Percentiles rank a stretch among this genome's conserved stretches.
Conservation (phyloP, 2,113 vertebrate species). For the Brevimyrus niger region DNA sequence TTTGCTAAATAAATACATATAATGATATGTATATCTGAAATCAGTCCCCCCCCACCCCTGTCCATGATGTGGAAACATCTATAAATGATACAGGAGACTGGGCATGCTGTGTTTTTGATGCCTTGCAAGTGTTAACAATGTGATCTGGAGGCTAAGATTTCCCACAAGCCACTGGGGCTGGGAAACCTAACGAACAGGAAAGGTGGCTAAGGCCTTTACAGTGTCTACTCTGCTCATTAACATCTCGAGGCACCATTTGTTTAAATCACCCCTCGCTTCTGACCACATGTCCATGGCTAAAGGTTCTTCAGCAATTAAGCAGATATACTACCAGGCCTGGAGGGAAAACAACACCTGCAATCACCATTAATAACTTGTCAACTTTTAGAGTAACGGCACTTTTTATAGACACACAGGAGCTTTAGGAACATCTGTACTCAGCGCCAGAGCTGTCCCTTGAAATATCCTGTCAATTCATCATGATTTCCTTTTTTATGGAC, state of each 20-base stretch:
- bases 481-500: neutral
- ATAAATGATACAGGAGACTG: neutral
- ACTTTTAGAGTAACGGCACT: neutral
- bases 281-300: neutral
- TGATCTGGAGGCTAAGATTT: neutral
- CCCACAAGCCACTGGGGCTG: neutral
- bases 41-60: neutral
- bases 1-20: neutral
- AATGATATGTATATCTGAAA: neutral
- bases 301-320: neutral
- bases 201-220: neutral
- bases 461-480: neutral
- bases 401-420: neutral
- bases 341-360: conserved; percentile 3
- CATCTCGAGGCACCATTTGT: neutral
- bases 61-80: neutral
- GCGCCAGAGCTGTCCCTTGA: neutral
- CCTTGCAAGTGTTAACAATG: neutral
- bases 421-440: neutral
- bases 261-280: neutral
- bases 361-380: neutral
- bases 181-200: neutral
- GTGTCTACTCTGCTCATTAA: neutral
- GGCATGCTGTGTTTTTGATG: neutral
- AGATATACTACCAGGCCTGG: neutral